Conservation (phyloP, 2,113 vertebrate species). For the Hypomesus transpacificus region DNA sequence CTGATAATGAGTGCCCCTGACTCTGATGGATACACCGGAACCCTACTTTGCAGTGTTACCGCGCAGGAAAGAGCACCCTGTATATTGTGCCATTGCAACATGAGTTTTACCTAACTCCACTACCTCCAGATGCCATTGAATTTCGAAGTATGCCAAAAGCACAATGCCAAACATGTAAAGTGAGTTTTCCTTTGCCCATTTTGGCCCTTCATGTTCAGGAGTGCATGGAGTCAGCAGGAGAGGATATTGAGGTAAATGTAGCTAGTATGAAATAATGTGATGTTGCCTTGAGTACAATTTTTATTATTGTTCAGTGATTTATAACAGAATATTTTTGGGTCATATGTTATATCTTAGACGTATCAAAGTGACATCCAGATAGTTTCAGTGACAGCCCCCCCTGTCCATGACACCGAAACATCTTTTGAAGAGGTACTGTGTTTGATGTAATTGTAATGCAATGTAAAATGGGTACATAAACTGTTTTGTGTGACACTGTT, state of each 20-base stretch:
- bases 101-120: constrained; percentile 16
- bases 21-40: constrained; percentile 14
- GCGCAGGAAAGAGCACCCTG: constrained; percentile 17
- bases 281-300: background rate
- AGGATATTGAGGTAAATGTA: constrained; percentile 5
- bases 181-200: constrained; percentile 15
- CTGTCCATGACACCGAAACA: constrained; percentile 1
- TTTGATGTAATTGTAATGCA: background rate
- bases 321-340: too few species aligned
- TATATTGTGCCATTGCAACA: constrained; percentile 4
- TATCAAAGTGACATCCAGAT: constrained; percentile 14
- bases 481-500: background rate
- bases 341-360: constrained; percentile 11
- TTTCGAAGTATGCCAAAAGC: constrained; percentile 16
- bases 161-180: constrained; percentile 16
- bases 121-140: constrained; percentile 18
- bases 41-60: constrained; percentile 9
- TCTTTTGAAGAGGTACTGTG: background rate
- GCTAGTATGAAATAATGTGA: too few species aligned
- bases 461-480: background rate
- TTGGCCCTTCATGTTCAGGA: constrained; percentile 11
- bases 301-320: background rate
- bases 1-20: constrained; percentile 11
- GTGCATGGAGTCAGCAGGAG: background rate
- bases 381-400: constrained; percentile 1